Evolutionary conservation across 2,113 vertebrate species (phyloP), one percentile per base, ranked within the genome.

Genomic region (Danionella cerebrum): DNA sequence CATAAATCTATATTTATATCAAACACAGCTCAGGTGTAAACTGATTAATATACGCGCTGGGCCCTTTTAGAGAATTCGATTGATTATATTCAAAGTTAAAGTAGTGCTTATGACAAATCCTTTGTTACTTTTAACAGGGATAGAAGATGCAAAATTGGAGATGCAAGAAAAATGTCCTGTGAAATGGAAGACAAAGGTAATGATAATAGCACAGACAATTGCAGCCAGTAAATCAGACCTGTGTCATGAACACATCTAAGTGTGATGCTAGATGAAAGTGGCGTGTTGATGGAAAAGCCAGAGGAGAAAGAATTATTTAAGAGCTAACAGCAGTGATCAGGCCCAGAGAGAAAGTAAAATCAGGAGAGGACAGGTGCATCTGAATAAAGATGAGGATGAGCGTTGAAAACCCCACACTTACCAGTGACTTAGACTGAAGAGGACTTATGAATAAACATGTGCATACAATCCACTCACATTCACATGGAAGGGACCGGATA

Each of bases 381-480:
- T 57, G 63, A 67, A 63, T 63, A 73, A 63, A 39, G 60, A 76
- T 58, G 62, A 66, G 19, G 24, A 54, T 11, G 18, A 51, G 31
- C 18, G 39, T 18, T 35, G 33, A 35, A 48, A 19, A 44, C 27
- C 38, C 38, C 10, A 29, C 42, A 42, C 22, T 45, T 33, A 63
- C 19, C 31, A 45, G 11, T 7, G 13, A 35, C 19, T 38, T 42
- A 33, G 55, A 62, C 19, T 33, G 21, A 41, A 21, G 12, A 55
- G 60, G 4, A 13, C 19, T n/a, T n/a, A 59, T 47, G 60, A 72
- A 72, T 65, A 62, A 48, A 35, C 11, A 69, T 47, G 33, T 69
- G 66, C 16, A 36, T 25, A 14, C 6, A 29, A 16, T 24, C 10
- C 44, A 39, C 22, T 39, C 41, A 54, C 13, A 38, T 44, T 24